A percentile compares a stretch with the other conserved stretches of the same genome.
These are phyloP conservation scores for Pseudomugil gertrudae DNA, from an alignment of 2,797 vertebrate species.

Conservation along the genomic window DNA sequence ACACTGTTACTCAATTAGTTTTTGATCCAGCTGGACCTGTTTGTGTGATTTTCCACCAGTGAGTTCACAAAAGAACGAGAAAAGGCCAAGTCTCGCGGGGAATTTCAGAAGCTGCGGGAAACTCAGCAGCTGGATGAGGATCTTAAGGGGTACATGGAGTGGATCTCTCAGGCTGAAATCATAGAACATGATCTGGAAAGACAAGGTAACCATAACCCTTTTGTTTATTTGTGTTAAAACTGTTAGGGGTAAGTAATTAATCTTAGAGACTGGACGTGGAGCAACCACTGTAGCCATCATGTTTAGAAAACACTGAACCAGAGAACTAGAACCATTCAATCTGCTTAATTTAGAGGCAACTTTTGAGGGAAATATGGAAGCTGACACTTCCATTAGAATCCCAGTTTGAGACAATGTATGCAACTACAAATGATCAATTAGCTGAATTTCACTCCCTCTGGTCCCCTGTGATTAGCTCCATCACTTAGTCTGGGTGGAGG, in stretches of 20 bases:
- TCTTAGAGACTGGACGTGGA: too few relatives aligned
- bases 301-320: too few relatives aligned
- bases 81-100: constrained; percentile 92
- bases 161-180: constrained; percentile 94
- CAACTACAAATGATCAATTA: too few relatives aligned
- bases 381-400: too few relatives aligned
- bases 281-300: background rate
- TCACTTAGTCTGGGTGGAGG: too few relatives aligned
- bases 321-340: too few relatives aligned
- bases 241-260: background rate
- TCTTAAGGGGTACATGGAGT: constrained; percentile 93
- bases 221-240: background rate
- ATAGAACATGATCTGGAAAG: constrained; percentile 87
- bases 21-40: background rate
- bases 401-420: too few relatives aligned
- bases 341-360: too few relatives aligned
- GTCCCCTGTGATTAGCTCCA: too few relatives aligned
- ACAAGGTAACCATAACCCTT: constrained; percentile 55
- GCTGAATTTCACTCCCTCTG: too few relatives aligned
- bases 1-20: too few relatives aligned
- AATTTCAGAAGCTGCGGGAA: constrained; percentile 91
- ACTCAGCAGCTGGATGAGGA: constrained; percentile 95
- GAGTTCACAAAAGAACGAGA: constrained; percentile 96
- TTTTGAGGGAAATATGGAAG: too few relatives aligned
- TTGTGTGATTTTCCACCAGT: constrained; percentile 59